phyloP scores from a whole-genome alignment of 2,113 vertebrate genomes.

The Apaloderma vittatum region DNA sequence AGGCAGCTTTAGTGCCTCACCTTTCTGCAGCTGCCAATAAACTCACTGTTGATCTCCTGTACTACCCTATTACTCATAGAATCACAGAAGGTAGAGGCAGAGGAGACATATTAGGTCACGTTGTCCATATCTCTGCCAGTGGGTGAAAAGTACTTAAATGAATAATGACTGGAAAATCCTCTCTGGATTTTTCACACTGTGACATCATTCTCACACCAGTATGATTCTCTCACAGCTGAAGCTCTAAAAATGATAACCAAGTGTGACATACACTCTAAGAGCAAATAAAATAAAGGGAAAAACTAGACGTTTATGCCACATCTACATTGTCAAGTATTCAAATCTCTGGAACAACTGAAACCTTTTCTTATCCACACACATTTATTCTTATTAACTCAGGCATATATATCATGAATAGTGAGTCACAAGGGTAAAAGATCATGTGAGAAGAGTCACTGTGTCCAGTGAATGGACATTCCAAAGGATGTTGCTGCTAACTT shows the following conservation, averaged over 20 bases:
- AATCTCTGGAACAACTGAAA: neutral
- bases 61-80: neutral
- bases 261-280: neutral
- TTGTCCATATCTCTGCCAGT: neutral
- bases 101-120: neutral
- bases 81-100: neutral
- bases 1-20: neutral
- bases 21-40: neutral
- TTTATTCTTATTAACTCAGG: neutral
- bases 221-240: neutral
- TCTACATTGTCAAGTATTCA: neutral
- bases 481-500: neutral
- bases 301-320: neutral
- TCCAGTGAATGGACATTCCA: neutral
- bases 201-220: neutral
- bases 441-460: neutral
- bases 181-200: neutral
- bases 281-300: neutral
- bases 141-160: neutral
- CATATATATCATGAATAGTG: neutral
- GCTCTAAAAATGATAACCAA: constrained; percentile 14
- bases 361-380: neutral
- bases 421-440: neutral
- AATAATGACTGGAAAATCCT: neutral
- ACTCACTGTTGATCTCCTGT: neutral